A percentile compares a stretch with the other conserved stretches of the same genome.
phyloP scores from a whole-genome alignment of 2,797 vertebrate species.

The Pseudopleuronectes americanus region DNA sequence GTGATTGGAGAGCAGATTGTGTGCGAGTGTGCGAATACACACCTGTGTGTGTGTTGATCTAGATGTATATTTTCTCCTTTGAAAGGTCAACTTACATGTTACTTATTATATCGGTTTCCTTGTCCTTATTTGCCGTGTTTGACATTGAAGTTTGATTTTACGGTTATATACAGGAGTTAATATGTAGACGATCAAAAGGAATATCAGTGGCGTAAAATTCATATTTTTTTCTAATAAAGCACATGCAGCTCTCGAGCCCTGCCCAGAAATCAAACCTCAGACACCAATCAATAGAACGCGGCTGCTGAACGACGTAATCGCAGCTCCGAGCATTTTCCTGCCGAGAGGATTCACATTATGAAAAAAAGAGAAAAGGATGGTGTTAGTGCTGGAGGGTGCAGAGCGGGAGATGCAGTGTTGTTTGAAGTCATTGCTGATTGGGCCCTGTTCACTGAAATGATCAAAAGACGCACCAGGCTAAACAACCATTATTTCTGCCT shows the following conservation, averaged over 20 bases:
- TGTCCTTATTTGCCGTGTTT: slow-evolving; percentile 47
- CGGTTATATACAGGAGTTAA: slow-evolving; percentile 4
- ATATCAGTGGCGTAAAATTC: slow-evolving; percentile 9
- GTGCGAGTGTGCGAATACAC: slow-evolving; percentile 21
- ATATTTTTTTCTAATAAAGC: slow-evolving; percentile 9
- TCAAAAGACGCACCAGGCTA: slow-evolving; percentile 42
- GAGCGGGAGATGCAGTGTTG: slow-evolving; percentile 26
- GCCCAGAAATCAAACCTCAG: slow-evolving; percentile 43
- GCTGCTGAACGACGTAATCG: slow-evolving; percentile 32
- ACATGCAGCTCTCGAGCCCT: slow-evolving; percentile 20
- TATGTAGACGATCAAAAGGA: slow-evolving; percentile 23
- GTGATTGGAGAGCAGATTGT: slow-evolving; percentile 29
- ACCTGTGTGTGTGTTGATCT: slow-evolving; percentile 2
- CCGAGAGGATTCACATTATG: slow-evolving; percentile 14
- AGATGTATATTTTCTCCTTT: slow-evolving; percentile 44
- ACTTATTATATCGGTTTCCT: slow-evolving; percentile 34
- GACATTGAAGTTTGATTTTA: slow-evolving; percentile 25
- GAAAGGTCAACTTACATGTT: slow-evolving; percentile 71
- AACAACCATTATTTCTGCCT: slow-evolving; percentile 35
- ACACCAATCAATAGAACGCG: slow-evolving; percentile 43
- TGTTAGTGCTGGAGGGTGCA: slow-evolving; percentile 24
- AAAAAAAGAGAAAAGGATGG: neutral
- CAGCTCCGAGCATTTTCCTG: slow-evolving; percentile 23
- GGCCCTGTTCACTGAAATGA: slow-evolving; percentile 28
- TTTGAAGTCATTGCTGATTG: slow-evolving; percentile 36